These are phyloP conservation scores for Zaprionus ornatus DNA, from an alignment of 1,140 invertebrate genomes.

Conservation along the genomic window DNA sequence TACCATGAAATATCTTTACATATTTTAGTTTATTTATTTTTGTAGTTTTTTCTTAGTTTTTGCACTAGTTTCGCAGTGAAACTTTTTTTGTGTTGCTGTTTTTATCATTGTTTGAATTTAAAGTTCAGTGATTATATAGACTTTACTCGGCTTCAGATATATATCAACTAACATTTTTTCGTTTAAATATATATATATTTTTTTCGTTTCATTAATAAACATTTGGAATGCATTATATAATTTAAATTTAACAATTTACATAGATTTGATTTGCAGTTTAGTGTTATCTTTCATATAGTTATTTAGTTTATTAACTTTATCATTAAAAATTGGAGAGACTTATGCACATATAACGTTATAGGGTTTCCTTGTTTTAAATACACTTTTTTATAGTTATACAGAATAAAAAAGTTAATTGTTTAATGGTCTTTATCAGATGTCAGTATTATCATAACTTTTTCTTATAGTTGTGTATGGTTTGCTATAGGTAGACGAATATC, in stretches of 20 bases:
- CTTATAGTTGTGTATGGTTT: constrained; percentile 25
- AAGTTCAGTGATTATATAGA: constrained; percentile 68
- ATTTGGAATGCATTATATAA: constrained; percentile 80
- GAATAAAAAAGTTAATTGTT: constrained; percentile 64
- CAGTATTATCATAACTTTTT: constrained; percentile 56
- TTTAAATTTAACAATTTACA: constrained; percentile 76
- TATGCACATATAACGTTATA: constrained; percentile 71
- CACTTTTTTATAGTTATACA: constrained; percentile 61
- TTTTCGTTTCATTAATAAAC: constrained; percentile 61
- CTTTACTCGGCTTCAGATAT: constrained; percentile 51
- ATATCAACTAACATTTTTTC: constrained; percentile 28
- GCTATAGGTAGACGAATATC: constrained; percentile 61
- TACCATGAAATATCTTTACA: too few species aligned
- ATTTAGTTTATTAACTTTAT: constrained; percentile 59
- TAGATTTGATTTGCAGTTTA: constrained; percentile 59
- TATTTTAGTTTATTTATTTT: constrained; percentile 19
- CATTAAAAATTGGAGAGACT: constrained; percentile 73
- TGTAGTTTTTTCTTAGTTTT: constrained; percentile 31
- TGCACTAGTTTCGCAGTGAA: constrained; percentile 43
- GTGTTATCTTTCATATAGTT: constrained; percentile 42
- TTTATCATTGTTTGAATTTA: constrained; percentile 49
- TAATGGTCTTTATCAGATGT: constrained; percentile 57
- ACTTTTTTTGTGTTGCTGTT: constrained; percentile 35
- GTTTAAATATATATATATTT: constrained; percentile 39
- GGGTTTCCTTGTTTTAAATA: constrained; percentile 49